Base-by-base conservation (phyloP, 2,888 invertebrate genomes). In the Eupeodes latifasciatus region DNA sequence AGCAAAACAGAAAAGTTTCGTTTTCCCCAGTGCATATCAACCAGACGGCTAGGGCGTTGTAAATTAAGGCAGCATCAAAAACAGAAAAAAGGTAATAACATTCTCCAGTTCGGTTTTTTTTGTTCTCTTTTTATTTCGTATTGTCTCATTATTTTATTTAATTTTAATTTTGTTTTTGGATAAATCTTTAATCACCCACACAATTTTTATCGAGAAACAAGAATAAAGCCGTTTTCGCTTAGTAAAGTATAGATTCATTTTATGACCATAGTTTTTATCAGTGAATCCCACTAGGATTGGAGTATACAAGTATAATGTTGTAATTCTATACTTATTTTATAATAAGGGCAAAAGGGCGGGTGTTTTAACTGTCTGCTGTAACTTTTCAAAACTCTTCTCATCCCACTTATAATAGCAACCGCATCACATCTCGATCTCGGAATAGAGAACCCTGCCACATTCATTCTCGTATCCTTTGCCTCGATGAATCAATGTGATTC, bases 401-500 rank as follows among this genome's bases (percentile, higher is more conserved):
- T 19, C 47, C 19, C 5, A 10, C 34, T 14, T 47, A 10, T 47
- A 47, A 11, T 53, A 57, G 44, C 72, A 72, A 47, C 72, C 57
- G 14, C 40, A 7, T 7, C 40, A 27, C 55, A 76, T 51, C 67
- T 49, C 16, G n/a, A 76, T 61, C 12, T 44, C 47, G n/a, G 51
- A 34, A 71, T 66, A 47, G 36, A 62, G 40, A 71, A 55, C 55
- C 12, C 19, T 55, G 51, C 44, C 55, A 78, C 81, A 85, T 67
- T 47, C 44, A 72, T 59, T 55, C 36, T 77, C 77, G 61, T 74
- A 81, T 81, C 74, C 81, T 81, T 79, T 75, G 86, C 69, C 75
- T 82, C 78, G 82, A 86, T 88, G 88, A 84, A 81, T 84, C 81
- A 83, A 81, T 84, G 88, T 84, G 78, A 80, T 79, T 75, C 79